These are phyloP conservation scores for Hybos culiciformis DNA, from an alignment of 2,888 invertebrate genomes.

Conservation along the genomic window DNA sequence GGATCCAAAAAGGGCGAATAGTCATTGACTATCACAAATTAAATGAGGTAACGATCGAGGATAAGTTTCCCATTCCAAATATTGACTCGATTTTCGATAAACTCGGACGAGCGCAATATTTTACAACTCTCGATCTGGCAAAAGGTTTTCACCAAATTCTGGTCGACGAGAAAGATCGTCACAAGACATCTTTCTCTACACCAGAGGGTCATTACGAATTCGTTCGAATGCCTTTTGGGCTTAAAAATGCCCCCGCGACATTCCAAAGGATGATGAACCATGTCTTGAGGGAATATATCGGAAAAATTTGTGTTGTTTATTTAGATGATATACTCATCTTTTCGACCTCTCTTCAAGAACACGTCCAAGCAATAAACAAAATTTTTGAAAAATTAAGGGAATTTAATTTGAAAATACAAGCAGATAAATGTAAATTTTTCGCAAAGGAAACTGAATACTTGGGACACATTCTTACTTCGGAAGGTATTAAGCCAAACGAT, in stretches of 20 bases:
- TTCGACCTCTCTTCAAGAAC: conserved; percentile 7
- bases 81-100: conserved; percentile 9
- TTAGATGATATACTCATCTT: too few relatives aligned
- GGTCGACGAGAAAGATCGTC: conserved; percentile 5
- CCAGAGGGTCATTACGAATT: conserved; percentile 8
- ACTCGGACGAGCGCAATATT: conserved; percentile 10
- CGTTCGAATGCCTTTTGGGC: too few relatives aligned
- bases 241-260: too few relatives aligned
- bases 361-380: conserved; percentile 5
- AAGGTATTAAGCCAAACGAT: conserved; percentile 7
- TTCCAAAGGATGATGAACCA: too few relatives aligned
- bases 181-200: conserved; percentile 10
- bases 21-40: conserved; percentile 9
- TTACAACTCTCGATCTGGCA: conserved; percentile 3
- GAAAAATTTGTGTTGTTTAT: too few relatives aligned
- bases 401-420: conserved; percentile 9
- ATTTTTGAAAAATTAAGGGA: conserved; percentile 5
- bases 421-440: conserved; percentile 9
- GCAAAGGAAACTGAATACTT: conserved; percentile 8
- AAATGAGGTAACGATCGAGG: too few relatives aligned
- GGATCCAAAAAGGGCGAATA: conserved; percentile 7
- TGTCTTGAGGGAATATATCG: too few relatives aligned
- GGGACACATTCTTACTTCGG: conserved; percentile 5
- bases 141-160: conserved; percentile 12
- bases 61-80: too few relatives aligned